Base-by-base conservation (phyloP, 1,140 invertebrate species). In the Listronotus oregonensis region DNA sequence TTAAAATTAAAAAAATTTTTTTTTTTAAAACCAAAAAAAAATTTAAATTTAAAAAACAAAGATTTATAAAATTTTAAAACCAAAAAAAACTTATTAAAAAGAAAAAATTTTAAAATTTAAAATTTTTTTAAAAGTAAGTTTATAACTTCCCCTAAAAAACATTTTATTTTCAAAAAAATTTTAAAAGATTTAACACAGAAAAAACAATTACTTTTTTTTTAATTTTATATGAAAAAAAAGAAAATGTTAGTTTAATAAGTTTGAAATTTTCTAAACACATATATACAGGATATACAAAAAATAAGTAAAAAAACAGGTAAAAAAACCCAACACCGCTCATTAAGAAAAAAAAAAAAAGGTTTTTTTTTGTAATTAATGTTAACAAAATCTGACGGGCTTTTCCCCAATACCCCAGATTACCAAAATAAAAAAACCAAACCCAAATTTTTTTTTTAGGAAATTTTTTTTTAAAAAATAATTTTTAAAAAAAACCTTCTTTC, bases 261-360 rank as follows among this genome's bases (percentile, higher is more conserved):
- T 43, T 27, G 56, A 72, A 74, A 72, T 67, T 65, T 64, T 66
- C 64, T 47, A 57, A 73, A 74, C 71, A 74, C 66, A 68, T 74
- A 74, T 74, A 57, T 74, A 74, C 73, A 74, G 59, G 61, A n/a
- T 71, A 71, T 74, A 72, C 71, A 74, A 67, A 73, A 72, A 74
- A 71, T 61, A 55, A 68, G 21, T 34, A 34, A 6, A 9, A 6
- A 6, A 9, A 6, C 5, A 5, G 9, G 32, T 6, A 6, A 5
- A 5, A 34, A 34, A 6, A 9, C 32, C 32, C 5, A 34, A 34
- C 9, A 34, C 32, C 9, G 32, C 5, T 34, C 5, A 34, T 6
- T 34, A 34, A 6, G 32, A 9, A 6, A 34, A 6, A 34, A 9
- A 6, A n/a, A n/a, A n/a, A n/a, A n/a, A n/a, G n/a, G n/a, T n/a